phyloP scores from a whole-genome alignment of 2,113 vertebrate species.

The Glaucidium brasilianum region DNA sequence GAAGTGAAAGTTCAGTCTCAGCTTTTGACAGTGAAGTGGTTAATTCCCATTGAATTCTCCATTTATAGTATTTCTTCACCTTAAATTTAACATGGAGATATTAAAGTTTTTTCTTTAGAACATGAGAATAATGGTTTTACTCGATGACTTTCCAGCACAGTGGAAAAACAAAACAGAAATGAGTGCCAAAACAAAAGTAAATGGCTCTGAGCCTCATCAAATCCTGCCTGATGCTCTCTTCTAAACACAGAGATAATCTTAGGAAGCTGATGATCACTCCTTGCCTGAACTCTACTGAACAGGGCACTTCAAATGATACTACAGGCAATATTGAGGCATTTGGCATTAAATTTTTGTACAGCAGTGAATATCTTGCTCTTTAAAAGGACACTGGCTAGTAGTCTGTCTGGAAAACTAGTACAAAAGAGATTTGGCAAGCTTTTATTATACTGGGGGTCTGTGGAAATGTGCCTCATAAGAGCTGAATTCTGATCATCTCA shows the following conservation, averaged over 20 bases:
- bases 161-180: conserved; percentile 32
- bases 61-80: conserved; percentile 43
- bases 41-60: conserved; percentile 50
- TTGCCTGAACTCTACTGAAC: conserved; percentile 18
- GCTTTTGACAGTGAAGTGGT: conserved; percentile 64
- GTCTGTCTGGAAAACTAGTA: conserved; percentile 49
- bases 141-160: conserved; percentile 17
- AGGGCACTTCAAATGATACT: not conserved
- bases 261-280: not conserved
- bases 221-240: conserved; percentile 10
- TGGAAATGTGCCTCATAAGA: conserved; percentile 22
- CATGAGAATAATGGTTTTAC: conserved; percentile 10
- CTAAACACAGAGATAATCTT: conserved; percentile 23
- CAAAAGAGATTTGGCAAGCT: conserved; percentile 21
- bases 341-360: conserved; percentile 13
- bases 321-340: conserved; percentile 11
- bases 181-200: conserved; percentile 4
- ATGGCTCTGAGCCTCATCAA: not conserved
- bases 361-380: not conserved
- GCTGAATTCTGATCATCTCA: conserved; percentile 29
- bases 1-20: not conserved
- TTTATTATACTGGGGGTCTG: not conserved
- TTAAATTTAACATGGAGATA: conserved; percentile 28
- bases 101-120: conserved; percentile 39
- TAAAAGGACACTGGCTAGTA: not conserved